Conservation (phyloP, 1,140 invertebrate genomes). For the Nasonia giraulti region DNA sequence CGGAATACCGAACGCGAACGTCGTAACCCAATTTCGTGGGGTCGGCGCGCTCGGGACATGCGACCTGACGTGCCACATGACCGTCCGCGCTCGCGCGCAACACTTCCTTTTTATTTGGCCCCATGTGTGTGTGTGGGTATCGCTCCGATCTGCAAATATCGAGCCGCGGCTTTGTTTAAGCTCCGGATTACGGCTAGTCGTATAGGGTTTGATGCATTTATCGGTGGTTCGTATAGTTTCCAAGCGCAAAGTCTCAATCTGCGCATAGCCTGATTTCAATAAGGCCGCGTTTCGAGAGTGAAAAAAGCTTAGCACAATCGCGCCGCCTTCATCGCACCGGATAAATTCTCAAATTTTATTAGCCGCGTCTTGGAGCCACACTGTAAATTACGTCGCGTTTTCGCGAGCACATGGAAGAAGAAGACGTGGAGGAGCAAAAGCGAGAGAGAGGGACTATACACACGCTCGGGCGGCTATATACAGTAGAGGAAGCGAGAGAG, state of each 20-base stretch:
- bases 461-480: no score
- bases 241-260: neutral
- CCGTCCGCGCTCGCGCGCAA: slow-evolving; percentile 14
- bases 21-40: slow-evolving; percentile 48
- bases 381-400: slow-evolving; percentile 43
- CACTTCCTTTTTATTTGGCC: neutral
- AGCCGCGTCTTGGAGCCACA: slow-evolving; percentile 6
- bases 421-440: neutral
- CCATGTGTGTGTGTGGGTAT: neutral
- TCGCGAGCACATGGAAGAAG: slow-evolving; percentile 1
- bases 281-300: neutral
- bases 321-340: neutral
- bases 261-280: neutral
- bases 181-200: neutral
- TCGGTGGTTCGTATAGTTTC: no score
- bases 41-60: slow-evolving; percentile 32
- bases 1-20: slow-evolving; percentile 44
- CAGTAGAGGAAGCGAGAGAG: slow-evolving; percentile 12
- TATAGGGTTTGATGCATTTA: neutral
- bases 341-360: slow-evolving; percentile 30
- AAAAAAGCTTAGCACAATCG: neutral
- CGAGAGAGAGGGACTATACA: neutral
- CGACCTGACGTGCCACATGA: slow-evolving; percentile 41
- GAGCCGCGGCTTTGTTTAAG: neutral
- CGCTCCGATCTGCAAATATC: slow-evolving; percentile 32